These are phyloP conservation scores for Lathronympha strigana DNA, from an alignment of 2,888 invertebrate species.

Conservation along the genomic window DNA sequence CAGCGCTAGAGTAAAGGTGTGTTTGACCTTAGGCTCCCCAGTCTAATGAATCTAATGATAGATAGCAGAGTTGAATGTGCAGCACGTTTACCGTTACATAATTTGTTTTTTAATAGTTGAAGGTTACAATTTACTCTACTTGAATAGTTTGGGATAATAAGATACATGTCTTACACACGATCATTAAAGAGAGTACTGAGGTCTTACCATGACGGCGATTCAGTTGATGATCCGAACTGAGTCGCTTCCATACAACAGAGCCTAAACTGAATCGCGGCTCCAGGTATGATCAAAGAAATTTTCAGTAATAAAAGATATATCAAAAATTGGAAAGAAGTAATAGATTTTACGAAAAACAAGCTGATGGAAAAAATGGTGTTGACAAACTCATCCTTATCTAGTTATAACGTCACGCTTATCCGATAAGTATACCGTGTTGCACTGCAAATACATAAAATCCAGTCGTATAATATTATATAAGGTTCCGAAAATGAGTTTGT, in stretches of 20 bases:
- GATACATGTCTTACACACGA: no score
- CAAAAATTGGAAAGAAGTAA: no score
- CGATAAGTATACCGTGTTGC: background rate
- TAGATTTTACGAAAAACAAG: no score
- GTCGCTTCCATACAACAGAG: no score
- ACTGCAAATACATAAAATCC: conserved; percentile 20
- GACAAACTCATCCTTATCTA: background rate
- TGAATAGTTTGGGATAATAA: no score
- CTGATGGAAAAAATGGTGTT: background rate
- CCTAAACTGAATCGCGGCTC: no score
- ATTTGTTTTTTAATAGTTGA: background rate
- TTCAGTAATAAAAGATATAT: background rate
- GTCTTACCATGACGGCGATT: no score
- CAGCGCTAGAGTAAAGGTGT: conserved; percentile 2
- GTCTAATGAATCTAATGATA: background rate
- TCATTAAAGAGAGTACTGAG: no score
- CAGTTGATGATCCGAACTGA: no score
- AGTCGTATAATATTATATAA: conserved; percentile 4
- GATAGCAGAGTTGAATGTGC: background rate
- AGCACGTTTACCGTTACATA: conserved; percentile 1
- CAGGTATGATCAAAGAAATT: background rate
- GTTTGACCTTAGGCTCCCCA: conserved; percentile 2
- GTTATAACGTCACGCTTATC: conserved; percentile 1
- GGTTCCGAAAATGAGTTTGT: background rate
- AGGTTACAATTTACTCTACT: no score